phyloP scores from a whole-genome alignment of 2,113 vertebrate genomes.

The Salvator merianae region DNA sequence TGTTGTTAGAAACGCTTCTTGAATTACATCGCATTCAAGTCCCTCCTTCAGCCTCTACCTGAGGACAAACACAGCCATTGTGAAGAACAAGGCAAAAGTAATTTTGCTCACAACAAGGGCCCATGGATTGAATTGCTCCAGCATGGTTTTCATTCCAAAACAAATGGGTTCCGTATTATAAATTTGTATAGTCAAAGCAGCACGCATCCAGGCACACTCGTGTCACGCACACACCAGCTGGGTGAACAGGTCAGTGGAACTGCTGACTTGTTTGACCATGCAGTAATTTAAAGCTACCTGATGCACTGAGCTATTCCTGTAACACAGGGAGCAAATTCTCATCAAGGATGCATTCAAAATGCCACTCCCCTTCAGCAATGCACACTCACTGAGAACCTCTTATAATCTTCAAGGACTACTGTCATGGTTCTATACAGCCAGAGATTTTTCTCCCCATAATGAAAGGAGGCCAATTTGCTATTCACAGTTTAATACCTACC shows the following conservation, averaged over 20 bases:
- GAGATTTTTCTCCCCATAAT: constrained; percentile 1
- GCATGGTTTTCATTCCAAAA: too few species aligned
- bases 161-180: too few species aligned
- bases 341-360: constrained; percentile 52
- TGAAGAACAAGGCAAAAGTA: not conserved
- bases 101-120: not conserved
- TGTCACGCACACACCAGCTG: not conserved
- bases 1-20: not conserved
- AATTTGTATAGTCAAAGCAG: not conserved
- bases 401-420: not conserved
- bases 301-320: constrained; percentile 37
- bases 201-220: too few species aligned
- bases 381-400: constrained; percentile 44
- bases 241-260: not conserved
- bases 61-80: not conserved
- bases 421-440: constrained; percentile 10
- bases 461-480: constrained; percentile 12
- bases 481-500: constrained; percentile 42
- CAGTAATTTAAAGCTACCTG: not conserved
- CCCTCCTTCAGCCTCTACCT: not conserved
- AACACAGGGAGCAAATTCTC: constrained; percentile 29
- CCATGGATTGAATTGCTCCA: too few species aligned
- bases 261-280: not conserved
- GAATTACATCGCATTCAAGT: not conserved
- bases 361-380: constrained; percentile 30